Base-by-base conservation (phyloP, 2,797 vertebrate species). In the Muraenolepis orangiensis region DNA sequence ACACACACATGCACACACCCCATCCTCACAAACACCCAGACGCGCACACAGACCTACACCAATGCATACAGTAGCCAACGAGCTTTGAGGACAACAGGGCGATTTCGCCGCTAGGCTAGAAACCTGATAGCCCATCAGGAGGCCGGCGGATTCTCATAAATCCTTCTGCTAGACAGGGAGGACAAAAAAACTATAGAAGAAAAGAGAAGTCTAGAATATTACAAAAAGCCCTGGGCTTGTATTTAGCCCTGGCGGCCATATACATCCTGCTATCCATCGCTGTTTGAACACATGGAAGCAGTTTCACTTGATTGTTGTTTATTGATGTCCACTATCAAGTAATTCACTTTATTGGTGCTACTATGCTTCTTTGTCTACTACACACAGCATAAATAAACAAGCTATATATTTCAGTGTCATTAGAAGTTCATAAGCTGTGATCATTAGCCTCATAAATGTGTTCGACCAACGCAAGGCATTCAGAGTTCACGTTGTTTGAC, bases 101-200 rank as follows among this genome's bases (percentile, higher is more conserved):
- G 20, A n/a, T 57, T 57, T 57, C 64, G 1, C 77, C 2, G 18
- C 69, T 74, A 76, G 79, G 78, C 28, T 78, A 30, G 84, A 90
- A 87, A 91, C 75, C 77, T 30, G 77, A 89, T 84, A 81, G 64
- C 68, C 81, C 78, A 86, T 66, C 30, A 75, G 83, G 85, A 85
- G 72, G 78, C 86, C 84, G 67, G 51, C 78, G 80, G 81, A 79
- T 80, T 86, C 77, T 79, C 84, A 90, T 93, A 90, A 92, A 92
- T 90, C 87, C 81, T 78, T 90, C 80, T 86, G 74, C 77, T 30
- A 14, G 70, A 79, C 76, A 72, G 30, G 23, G 74, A 77, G 69
- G 66, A 30, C 8, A 10, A 31, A 76, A 51, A 68, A n/a, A 57
- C 6, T n/a, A 12, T 6, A 57, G n/a, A 57, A 6, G 20, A 57